Evolutionary conservation across 1,140 invertebrate genomes (phyloP).

Genomic region (Semibalanus balanoides): DNA sequence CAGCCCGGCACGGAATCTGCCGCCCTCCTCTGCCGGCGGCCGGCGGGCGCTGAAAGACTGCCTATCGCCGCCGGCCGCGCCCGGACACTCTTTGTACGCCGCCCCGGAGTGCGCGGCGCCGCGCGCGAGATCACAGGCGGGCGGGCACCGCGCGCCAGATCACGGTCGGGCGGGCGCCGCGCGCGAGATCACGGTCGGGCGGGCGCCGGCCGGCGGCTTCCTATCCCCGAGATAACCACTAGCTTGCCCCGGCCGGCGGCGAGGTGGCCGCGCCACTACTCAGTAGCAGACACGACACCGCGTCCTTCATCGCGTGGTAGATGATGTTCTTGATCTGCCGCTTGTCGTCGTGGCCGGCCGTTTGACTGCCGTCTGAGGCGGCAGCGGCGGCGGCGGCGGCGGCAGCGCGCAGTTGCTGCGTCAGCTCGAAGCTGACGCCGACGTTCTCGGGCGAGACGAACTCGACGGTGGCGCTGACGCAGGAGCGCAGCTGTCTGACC

Average conservation of each 20-base stretch:
- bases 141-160: too few species aligned
- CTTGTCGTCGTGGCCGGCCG: conserved; percentile 94
- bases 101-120: too few species aligned
- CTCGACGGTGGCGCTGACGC: conserved; percentile 96
- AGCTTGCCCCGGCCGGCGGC: neutral
- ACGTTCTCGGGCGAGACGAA: conserved; percentile 96
- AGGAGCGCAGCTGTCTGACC: conserved; percentile 81
- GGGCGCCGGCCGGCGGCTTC: too few species aligned
- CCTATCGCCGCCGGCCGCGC: too few species aligned
- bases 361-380: conserved; percentile 84
- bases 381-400: conserved; percentile 71
- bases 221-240: neutral
- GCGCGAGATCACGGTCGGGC: neutral
- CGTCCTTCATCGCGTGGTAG: conserved; percentile 91
- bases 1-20: too few species aligned
- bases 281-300: conserved; percentile 37
- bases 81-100: too few species aligned
- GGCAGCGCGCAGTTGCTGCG: conserved; percentile 40
- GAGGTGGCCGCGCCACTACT: too few species aligned
- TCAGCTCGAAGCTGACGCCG: conserved; percentile 85
- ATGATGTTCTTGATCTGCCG: conserved; percentile 96
- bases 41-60: too few species aligned
- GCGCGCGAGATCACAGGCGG: too few species aligned
- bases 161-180: too few species aligned
- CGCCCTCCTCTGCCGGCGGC: too few species aligned